Base-by-base conservation (phyloP, 92 coral and sea anemone genomes). In the Umimayanthus kanabou region DNA sequence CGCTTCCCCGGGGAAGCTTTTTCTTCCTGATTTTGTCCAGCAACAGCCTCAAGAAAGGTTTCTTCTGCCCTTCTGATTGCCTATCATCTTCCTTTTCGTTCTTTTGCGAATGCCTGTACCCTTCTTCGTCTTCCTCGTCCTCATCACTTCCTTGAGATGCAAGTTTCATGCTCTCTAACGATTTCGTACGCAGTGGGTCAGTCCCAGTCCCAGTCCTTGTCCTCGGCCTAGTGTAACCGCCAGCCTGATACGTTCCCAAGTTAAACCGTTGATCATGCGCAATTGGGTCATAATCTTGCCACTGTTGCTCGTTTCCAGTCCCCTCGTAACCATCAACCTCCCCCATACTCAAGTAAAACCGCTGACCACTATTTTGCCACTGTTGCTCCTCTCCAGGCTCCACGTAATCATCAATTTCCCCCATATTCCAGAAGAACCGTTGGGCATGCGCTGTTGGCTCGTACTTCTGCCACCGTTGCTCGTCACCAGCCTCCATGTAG, bases 11-110 rank as follows among this genome's bases (percentile, higher is more conserved):
- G 14, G 53, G 53, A 22, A 4, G 53, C 9, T 75, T 75, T 28
- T 39, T 75, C 79, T 75, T 75, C 6, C 45, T 75, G 50, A 75
- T 75, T 75, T 26, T 75, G 23, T 75, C 79, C 79, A 75, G 39
- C 79, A 75, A 75, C 15, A 39, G 26, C 45, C 15, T 75, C 79
- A 75, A 37, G 53, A 75, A 75, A 75, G 53, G 79, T 33, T 39
- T 74, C 79, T 18, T n/a, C 16, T 75, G 47, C 49, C 6, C 49
- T 39, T 39, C 47, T 14, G 29, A 15, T 75, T 75, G 10, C n/a
- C 9, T 4, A 18, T 6, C 26, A 16, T 39, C 25, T 4, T 74
- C 16, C 45, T 37, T 73, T 28, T 39, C 43, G 2, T 2, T 73
- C 10, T 73, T 23, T 33, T 10, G n/a, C 23, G 2, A 50, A 2